Evolutionary conservation across 1,140 invertebrate genomes (phyloP).

Genomic region (Oryzaephilus surinamensis): DNA sequence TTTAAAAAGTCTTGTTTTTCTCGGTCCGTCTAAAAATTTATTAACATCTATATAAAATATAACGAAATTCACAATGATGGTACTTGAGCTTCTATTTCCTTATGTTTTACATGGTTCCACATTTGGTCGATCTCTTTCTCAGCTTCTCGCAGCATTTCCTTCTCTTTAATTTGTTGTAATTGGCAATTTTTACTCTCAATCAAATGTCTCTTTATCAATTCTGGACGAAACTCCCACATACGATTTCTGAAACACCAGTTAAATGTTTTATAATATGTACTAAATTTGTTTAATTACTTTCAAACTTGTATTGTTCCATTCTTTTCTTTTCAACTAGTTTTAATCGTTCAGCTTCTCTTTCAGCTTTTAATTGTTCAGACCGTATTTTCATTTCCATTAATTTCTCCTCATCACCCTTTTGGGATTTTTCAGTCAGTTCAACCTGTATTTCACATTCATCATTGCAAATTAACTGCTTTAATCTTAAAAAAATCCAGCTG

Average conservation of each 20-base stretch:
- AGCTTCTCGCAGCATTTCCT: constrained; percentile 27
- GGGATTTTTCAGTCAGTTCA: constrained; percentile 28
- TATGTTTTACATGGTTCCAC: constrained; percentile 28
- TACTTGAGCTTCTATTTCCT: constrained; percentile 25
- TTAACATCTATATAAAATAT: background rate
- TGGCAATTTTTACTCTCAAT: constrained; percentile 30
- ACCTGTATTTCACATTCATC: constrained; percentile 26
- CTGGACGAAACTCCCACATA: constrained; percentile 24
- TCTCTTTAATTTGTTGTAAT: constrained; percentile 33
- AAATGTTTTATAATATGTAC: constrained; percentile 1
- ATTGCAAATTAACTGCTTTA: constrained; percentile 23
- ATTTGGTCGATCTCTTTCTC: constrained; percentile 29
- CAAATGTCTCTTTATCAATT: constrained; percentile 20
- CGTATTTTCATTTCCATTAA: constrained; percentile 28
- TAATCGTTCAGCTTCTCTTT: constrained; percentile 27
- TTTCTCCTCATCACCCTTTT: constrained; percentile 23
- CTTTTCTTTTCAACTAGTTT: constrained; percentile 30
- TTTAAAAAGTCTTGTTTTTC: constrained; percentile 27
- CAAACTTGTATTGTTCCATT: constrained; percentile 33
- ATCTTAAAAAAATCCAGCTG: constrained; percentile 12
- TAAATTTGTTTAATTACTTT: constrained; percentile 6
- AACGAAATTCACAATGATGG: constrained; percentile 1
- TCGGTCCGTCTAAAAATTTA: constrained; percentile 21
- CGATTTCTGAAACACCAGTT: constrained; percentile 18
- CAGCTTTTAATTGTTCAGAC: constrained; percentile 20